A percentile compares a stretch with the other conserved stretches of the same genome.
phyloP scores from a whole-genome alignment of 2,888 invertebrate species.

The Pyrochroa serraticornis region DNA sequence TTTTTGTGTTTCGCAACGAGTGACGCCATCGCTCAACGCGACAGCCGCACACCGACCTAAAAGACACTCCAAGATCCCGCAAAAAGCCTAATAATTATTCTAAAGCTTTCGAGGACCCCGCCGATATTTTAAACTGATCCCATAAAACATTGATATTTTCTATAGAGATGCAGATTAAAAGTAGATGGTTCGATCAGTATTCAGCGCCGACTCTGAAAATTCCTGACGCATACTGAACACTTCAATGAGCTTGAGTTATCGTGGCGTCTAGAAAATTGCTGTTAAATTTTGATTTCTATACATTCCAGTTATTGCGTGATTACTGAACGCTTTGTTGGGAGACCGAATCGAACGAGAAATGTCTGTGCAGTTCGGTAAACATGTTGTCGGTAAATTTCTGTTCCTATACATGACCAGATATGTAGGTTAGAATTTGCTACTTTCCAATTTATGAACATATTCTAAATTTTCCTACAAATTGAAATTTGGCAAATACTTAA shows the following conservation, averaged over 20 bases:
- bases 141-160: constrained; percentile 26
- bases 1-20: constrained; percentile 13
- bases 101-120: constrained; percentile 3
- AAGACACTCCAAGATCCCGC: neutral
- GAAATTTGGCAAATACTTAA: too few relatives aligned
- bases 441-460: too few relatives aligned
- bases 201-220: constrained; percentile 33
- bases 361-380: constrained; percentile 29
- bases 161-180: constrained; percentile 36
- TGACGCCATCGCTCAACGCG: constrained; percentile 3
- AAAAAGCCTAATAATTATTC: constrained; percentile 14
- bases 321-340: constrained; percentile 27
- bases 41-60: neutral
- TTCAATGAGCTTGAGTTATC: constrained; percentile 34
- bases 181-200: constrained; percentile 39
- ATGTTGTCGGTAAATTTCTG: constrained; percentile 15
- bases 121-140: constrained; percentile 32
- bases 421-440: too few relatives aligned
- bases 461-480: too few relatives aligned
- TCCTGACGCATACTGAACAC: constrained; percentile 37
- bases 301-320: constrained; percentile 33
- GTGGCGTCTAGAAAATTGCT: constrained; percentile 33
- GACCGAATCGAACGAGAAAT: constrained; percentile 26
- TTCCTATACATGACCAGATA: constrained; percentile 1
- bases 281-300: constrained; percentile 34